Percentiles rank a stretch among this genome's conserved stretches.
phyloP scores from a whole-genome alignment of 2,113 vertebrate genomes.

The Amia ocellicauda region DNA sequence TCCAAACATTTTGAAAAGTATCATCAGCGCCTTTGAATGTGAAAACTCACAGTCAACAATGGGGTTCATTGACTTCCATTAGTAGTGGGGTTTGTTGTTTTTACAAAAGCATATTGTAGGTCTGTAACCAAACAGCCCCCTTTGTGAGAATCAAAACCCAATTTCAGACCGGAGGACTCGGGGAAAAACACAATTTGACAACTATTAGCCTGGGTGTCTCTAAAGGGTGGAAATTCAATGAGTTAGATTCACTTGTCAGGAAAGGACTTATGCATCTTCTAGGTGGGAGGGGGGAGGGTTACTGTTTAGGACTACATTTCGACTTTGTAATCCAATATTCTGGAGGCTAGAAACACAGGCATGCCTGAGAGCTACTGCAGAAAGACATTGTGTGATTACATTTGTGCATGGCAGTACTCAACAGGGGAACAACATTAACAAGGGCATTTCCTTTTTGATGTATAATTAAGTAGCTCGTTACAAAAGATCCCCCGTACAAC shows the following conservation, averaged over 20 bases:
- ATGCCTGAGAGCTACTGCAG: not conserved
- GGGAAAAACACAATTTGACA: constrained; percentile 20
- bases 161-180: constrained; percentile 11
- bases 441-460: not conserved
- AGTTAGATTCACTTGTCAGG: constrained; percentile 14
- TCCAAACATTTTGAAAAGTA: not conserved
- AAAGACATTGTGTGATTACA: constrained; percentile 9
- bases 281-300: constrained; percentile 11
- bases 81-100: too few species aligned
- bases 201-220: constrained; percentile 19
- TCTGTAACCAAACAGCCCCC: constrained; percentile 9
- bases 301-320: constrained; percentile 14
- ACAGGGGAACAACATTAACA: not conserved
- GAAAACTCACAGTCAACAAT: not conserved
- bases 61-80: constrained; percentile 1
- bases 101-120: not conserved
- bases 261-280: not conserved
- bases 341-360: not conserved
- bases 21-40: not conserved
- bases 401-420: not conserved
- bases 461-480: constrained; percentile 3
- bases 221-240: constrained; percentile 20
- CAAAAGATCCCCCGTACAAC: not conserved
- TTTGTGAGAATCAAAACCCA: constrained; percentile 12
- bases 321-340: constrained; percentile 15